phyloP scores from a whole-genome alignment of 2,113 vertebrate genomes.

The Cervus canadensis region DNA sequence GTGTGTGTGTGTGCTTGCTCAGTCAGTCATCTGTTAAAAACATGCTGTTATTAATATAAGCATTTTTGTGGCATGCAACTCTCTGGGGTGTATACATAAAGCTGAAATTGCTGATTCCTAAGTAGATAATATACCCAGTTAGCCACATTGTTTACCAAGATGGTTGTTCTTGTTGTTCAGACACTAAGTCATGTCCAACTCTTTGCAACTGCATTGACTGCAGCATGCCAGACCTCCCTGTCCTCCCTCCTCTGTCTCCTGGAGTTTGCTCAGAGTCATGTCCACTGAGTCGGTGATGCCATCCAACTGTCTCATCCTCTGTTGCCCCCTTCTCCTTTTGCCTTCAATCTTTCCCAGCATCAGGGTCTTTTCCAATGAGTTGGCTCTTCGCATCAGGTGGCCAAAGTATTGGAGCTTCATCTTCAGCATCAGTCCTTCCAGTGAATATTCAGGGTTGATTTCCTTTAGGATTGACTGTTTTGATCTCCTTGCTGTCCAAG shows the following conservation, averaged over 20 bases:
- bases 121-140: background rate
- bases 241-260: background rate
- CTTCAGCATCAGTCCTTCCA: background rate
- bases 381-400: background rate
- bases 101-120: background rate
- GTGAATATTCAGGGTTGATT: background rate
- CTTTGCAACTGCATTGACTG: background rate
- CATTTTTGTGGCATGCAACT: background rate
- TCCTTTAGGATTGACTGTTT: background rate
- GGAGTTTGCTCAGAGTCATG: background rate
- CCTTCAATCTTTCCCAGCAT: background rate
- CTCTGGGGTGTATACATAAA: background rate
- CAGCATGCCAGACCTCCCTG: background rate
- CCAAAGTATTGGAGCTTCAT: background rate
- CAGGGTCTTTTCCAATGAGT: background rate
- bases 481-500: background rate
- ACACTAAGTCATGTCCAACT: background rate
- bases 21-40: background rate
- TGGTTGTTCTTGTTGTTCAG: background rate
- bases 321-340: background rate
- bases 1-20: background rate
- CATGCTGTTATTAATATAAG: background rate
- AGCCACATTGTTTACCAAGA: background rate
- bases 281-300: background rate
- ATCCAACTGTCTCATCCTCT: background rate